Percentiles rank a stretch among this genome's conserved stretches.
phyloP scores from a whole-genome alignment of 1,140 invertebrate genomes.

The Trypoxylus dichotomus region DNA sequence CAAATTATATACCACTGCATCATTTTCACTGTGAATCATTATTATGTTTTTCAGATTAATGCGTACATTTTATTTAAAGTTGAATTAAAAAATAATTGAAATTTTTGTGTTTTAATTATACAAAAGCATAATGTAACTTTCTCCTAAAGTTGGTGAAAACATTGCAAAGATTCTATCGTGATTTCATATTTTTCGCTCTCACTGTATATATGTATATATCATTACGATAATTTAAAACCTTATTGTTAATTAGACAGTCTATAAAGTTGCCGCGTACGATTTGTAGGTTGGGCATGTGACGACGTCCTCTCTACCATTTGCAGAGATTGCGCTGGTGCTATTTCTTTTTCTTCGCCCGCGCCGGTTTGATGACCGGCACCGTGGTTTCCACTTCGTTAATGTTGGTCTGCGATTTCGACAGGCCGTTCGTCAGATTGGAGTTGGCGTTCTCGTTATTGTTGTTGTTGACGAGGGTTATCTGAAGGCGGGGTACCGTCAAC shows the following conservation, averaged over 20 bases:
- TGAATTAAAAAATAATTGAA: too few species aligned
- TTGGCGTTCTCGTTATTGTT: slow-evolving; percentile 44
- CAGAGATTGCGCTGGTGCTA: slow-evolving; percentile 43
- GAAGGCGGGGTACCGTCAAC: slow-evolving; percentile 62
- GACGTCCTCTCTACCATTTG: slow-evolving; percentile 35
- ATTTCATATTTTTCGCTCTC: too few species aligned
- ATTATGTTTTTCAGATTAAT: too few species aligned
- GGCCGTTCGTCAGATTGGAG: slow-evolving; percentile 36
- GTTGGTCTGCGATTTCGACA: slow-evolving; percentile 31
- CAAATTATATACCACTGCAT: too few species aligned
- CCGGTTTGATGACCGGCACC: slow-evolving; percentile 52
- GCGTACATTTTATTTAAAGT: too few species aligned
- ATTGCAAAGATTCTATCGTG: too few species aligned
- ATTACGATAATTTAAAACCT: neutral
- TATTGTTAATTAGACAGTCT: slow-evolving; percentile 21
- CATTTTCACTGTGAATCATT: too few species aligned
- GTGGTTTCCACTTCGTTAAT: slow-evolving; percentile 26
- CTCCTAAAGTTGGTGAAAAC: too few species aligned
- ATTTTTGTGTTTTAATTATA: too few species aligned
- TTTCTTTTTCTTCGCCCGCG: slow-evolving; percentile 49
- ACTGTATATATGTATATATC: neutral
- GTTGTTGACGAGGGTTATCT: slow-evolving; percentile 53
- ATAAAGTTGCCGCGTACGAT: neutral
- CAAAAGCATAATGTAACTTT: too few species aligned
- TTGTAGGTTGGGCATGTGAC: neutral